Base-by-base conservation (phyloP, 2,888 invertebrate species). In the Pristionchus maxplancki region DNA sequence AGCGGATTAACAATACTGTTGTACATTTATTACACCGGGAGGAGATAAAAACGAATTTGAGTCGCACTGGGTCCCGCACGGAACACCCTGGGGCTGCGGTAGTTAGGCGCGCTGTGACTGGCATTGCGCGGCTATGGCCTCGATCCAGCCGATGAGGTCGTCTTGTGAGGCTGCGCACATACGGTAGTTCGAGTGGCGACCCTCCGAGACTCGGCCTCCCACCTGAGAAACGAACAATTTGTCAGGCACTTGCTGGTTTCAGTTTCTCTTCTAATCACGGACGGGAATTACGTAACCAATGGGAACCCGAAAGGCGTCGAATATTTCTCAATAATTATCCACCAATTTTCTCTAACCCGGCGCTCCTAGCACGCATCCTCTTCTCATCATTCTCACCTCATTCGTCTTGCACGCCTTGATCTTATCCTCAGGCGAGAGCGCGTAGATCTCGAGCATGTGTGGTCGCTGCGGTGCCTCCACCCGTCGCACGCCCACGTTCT, bases 131-230 rank as follows among this genome's bases (percentile, higher is more conserved):
- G 53, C 31, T 44, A 89, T 89, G 20, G 84, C 84, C 48, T 89
- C 89, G 40, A 89, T 87, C 89, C 89, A 89, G 15, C 64, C 81
- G 58, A 90, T 24, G 67, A 91, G 89, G 84, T 92, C 92, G 40
- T 92, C 92, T 67, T 90, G 86, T 83, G 97, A 97, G 83, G 97
- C 97, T 24, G 99, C 98, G 40, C 98, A 98, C 98, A 99, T 98
- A 95, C 98, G 94, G 93, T 96, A 96, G 20, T 95, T 95, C 74
- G 95, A 95, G 93, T 96, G 96, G 90, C 86, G 92, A 90, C 98
- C 97, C 96, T 97, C 97, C 17, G 97, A 96, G 84, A 97, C 96
- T 95, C 98, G 98, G 93, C 99, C 99, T 95, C 98, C 98, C 28
- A 37, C 31, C 86, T 87, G 86, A 11, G 15, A 28, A 53, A 13